Evolutionary conservation across 1,140 invertebrate species (phyloP), one percentile per base, ranked within the genome.

Genomic region (Subanguina moxae): DNA sequence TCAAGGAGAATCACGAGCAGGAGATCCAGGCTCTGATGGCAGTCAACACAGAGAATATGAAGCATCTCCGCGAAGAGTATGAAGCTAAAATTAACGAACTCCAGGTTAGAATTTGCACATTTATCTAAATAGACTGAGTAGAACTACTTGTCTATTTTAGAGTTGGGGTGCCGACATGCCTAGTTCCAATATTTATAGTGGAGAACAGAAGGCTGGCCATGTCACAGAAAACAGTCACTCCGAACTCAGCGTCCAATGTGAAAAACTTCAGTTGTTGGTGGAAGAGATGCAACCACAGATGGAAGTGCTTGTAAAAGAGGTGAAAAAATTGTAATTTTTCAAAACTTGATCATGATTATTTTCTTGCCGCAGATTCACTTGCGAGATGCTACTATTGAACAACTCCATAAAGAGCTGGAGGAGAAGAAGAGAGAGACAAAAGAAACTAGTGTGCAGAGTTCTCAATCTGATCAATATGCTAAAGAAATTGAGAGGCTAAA

Each of bases 1-100:
- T 70, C 1, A 70, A 62, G 25, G 68, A 71, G 28, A 71, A 71
- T 21, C 68, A 71, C 30, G 68, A 71, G 59, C 23, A 45, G 1
- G 67, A 71, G 61, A 71, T 71, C 32, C 30, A 67, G 1, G 63
- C 68, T 30, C 19, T 71, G 15, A 46, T 71, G 61, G 17, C 67
- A n/a, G 45, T 43, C 1, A 32, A 71, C 42, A 27, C 52, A 25
- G 52, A 13, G 9, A 71, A 69, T 69, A 42, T 71, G 17, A 28
- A 56, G 23, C 52, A 71, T 48, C 19, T 71, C 1, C 25, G 68
- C 11, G 57, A 62, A 11, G 68, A 71, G 1, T 71, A 71, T 27
- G 68, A 71, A 38, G 21, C 28, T 8, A 64, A 42, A 68, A 67
- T 70, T 25, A 27, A 59, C 11, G 66, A 70, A 58, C 64, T 70